phyloP scores from a whole-genome alignment of 2,888 invertebrate species.

The Phlogophora meticulosa region DNA sequence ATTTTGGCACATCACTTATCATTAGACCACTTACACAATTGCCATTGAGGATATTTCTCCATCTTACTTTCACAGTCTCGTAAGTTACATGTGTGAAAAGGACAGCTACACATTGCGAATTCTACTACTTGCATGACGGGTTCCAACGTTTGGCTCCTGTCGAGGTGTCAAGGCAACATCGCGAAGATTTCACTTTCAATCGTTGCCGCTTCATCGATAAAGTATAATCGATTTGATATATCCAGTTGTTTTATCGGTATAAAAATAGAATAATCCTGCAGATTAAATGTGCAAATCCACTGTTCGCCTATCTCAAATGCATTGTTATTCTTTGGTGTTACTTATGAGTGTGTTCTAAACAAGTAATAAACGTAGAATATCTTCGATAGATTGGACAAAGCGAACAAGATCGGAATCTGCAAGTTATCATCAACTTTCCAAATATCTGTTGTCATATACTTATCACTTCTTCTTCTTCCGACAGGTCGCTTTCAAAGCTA shows the following conservation, averaged over 20 bases:
- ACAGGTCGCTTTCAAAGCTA: no score
- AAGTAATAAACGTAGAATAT: no score
- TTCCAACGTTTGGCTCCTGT: slow-evolving; percentile 22
- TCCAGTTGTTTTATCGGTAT: neutral
- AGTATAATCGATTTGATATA: slow-evolving; percentile 16
- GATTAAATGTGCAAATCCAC: slow-evolving; percentile 37
- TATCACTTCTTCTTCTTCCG: no score
- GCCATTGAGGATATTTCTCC: slow-evolving; percentile 10
- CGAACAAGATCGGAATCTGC: no score
- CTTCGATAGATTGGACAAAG: no score
- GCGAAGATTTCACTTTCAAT: slow-evolving; percentile 58
- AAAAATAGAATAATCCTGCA: slow-evolving; percentile 30
- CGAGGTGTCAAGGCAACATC: slow-evolving; percentile 44
- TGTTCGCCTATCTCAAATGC: slow-evolving; percentile 21
- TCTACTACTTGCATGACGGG: slow-evolving; percentile 35
- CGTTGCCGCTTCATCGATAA: slow-evolving; percentile 13
- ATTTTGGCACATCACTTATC: slow-evolving; percentile 18
- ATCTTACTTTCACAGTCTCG: slow-evolving; percentile 17
- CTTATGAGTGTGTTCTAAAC: slow-evolving; percentile 10
- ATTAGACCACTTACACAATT: slow-evolving; percentile 23
- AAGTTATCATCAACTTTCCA: no score
- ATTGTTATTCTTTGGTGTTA: neutral
- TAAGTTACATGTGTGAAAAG: slow-evolving; percentile 1
- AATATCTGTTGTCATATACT: no score
- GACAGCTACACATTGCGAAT: slow-evolving; percentile 27